Evolutionary conservation across 2,888 invertebrate genomes (phyloP).

Genomic region (Geophilus truncorum): DNA sequence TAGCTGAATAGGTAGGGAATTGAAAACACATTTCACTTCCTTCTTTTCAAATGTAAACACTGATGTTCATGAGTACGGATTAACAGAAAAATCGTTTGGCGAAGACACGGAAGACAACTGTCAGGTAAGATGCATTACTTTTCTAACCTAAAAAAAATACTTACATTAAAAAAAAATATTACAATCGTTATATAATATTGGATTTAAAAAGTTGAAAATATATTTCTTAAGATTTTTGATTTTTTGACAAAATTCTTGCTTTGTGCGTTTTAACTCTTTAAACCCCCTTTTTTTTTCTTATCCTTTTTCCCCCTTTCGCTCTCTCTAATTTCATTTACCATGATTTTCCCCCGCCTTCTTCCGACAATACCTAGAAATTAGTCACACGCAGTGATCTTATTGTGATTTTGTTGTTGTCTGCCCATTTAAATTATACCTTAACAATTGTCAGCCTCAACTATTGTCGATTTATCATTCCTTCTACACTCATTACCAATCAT

Average conservation of each 20-base stretch:
- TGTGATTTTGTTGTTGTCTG: not conserved
- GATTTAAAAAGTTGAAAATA: too few relatives aligned
- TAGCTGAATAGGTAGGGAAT: conserved; percentile 10
- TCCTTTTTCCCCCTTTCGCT: not conserved
- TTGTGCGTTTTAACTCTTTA: too few relatives aligned
- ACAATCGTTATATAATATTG: too few relatives aligned
- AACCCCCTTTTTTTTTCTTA: too few relatives aligned
- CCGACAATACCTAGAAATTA: not conserved
- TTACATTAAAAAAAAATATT: too few relatives aligned
- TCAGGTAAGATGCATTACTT: not conserved
- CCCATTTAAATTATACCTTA: not conserved
- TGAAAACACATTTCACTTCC: conserved; percentile 2
- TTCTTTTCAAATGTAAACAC: not conserved
- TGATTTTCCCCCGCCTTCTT: not conserved
- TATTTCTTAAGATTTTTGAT: too few relatives aligned
- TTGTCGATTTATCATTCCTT: not conserved
- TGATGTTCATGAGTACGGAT: not conserved
- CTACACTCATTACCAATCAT: not conserved
- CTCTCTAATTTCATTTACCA: not conserved
- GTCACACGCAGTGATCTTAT: not conserved
- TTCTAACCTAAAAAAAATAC: not conserved
- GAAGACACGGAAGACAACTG: not conserved
- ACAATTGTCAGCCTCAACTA: not conserved
- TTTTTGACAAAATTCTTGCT: too few relatives aligned
- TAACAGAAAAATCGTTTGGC: not conserved